Evolutionary conservation across 2,888 invertebrate species (phyloP).

Genomic region (Drosophila aldrichi): DNA sequence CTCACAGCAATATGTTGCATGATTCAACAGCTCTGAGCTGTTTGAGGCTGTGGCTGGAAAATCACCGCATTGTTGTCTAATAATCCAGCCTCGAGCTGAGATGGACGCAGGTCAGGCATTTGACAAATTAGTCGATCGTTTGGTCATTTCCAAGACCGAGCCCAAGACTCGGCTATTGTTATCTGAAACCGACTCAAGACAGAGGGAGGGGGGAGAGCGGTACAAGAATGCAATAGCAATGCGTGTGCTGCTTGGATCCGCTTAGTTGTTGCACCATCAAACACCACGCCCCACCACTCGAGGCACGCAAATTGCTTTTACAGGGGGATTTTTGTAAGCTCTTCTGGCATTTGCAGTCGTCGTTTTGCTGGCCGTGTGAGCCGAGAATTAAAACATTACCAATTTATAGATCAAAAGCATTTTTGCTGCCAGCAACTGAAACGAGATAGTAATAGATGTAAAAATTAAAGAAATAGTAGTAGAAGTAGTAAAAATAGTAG

Average conservation of each 20-base stretch:
- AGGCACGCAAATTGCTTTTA: constrained; percentile 59
- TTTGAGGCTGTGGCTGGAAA: constrained; percentile 31
- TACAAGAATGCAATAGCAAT: constrained; percentile 25
- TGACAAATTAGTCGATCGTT: constrained; percentile 72
- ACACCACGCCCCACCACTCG: constrained; percentile 7
- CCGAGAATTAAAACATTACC: constrained; percentile 8
- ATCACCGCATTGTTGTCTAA: constrained; percentile 51
- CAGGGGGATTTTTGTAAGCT: constrained; percentile 57
- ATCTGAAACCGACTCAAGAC: constrained; percentile 25
- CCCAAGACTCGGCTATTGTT: constrained; percentile 22
- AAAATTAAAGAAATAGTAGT: background rate
- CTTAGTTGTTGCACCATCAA: constrained; percentile 38
- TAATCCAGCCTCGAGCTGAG: constrained; percentile 40
- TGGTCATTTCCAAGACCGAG: constrained; percentile 38
- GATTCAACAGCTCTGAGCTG: constrained; percentile 10
- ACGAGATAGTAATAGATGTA: background rate
- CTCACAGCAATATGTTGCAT: constrained; percentile 17
- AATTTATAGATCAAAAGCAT: constrained; percentile 14
- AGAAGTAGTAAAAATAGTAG: background rate
- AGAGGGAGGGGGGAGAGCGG: background rate
- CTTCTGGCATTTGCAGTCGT: constrained; percentile 35
- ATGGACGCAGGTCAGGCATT: constrained; percentile 41
- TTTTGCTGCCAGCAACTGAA: background rate
- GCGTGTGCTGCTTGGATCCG: constrained; percentile 41
- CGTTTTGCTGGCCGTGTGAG: constrained; percentile 10